Conservation (phyloP, 2,888 invertebrate genomes). For the Venustoraphidia nigricollis region DNA sequence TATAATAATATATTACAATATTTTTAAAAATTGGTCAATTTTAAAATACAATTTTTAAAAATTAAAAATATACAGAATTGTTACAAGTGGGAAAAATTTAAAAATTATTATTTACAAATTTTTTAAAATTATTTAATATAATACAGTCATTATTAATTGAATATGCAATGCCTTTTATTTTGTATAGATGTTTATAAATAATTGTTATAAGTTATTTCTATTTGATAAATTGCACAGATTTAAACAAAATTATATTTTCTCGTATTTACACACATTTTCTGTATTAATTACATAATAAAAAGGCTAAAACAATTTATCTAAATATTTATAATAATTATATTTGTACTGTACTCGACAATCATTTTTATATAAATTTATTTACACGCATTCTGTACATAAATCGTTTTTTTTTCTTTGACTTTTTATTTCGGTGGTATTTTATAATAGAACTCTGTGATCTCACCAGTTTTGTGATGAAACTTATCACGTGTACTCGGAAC, state of each 20-base stretch:
- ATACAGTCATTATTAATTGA: too few relatives aligned
- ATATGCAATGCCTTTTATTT: too few relatives aligned
- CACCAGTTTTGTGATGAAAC: slow-evolving; percentile 13
- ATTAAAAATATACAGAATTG: not conserved
- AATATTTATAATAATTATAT: not conserved
- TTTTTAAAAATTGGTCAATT: not conserved
- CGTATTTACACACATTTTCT: not conserved
- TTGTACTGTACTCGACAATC: not conserved
- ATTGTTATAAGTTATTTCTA: too few relatives aligned
- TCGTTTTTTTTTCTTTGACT: slow-evolving; percentile 16
- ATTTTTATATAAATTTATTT: not conserved
- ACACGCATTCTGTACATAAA: slow-evolving; percentile 7
- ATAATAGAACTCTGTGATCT: not conserved
- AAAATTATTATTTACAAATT: too few relatives aligned
- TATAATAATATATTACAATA: not conserved
- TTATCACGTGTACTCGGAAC: slow-evolving; percentile 90
- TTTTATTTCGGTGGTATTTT: slow-evolving; percentile 12
- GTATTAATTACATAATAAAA: not conserved
- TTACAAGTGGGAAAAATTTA: not conserved
- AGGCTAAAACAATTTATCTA: not conserved
- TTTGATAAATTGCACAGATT: too few relatives aligned
- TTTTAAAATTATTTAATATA: too few relatives aligned
- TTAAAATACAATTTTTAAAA: not conserved
- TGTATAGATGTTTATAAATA: too few relatives aligned
- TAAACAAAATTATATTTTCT: too few relatives aligned